phyloP scores from a whole-genome alignment of 1,140 invertebrate species.

The Drosophila melanica region DNA sequence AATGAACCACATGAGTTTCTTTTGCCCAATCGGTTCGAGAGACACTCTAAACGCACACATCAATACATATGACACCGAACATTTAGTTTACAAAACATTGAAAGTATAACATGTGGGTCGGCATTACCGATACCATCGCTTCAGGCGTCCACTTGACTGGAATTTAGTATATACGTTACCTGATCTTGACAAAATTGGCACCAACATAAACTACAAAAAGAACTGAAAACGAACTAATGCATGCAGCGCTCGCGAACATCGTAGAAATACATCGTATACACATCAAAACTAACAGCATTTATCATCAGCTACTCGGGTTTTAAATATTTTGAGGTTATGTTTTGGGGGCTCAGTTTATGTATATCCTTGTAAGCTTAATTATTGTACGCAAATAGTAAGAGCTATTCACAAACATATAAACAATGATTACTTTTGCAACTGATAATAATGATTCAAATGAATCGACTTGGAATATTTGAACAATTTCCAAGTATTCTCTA shows the following conservation, averaged over 20 bases:
- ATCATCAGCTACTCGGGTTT: constrained; percentile 64
- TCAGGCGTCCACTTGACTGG: constrained; percentile 9
- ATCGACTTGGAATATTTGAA: too few species aligned
- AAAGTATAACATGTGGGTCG: constrained; percentile 37
- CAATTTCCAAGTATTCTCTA: too few species aligned
- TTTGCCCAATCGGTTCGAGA: background rate
- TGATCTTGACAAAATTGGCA: background rate
- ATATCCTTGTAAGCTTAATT: too few species aligned
- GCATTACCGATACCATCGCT: constrained; percentile 45
- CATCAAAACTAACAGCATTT: constrained; percentile 80
- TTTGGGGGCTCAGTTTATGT: background rate
- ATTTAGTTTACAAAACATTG: constrained; percentile 68
- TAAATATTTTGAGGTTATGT: background rate
- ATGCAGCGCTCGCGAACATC: constrained; percentile 43
- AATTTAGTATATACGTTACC: constrained; percentile 46
- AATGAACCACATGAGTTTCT: background rate
- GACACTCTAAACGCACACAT: constrained; percentile 31
- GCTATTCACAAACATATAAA: too few species aligned
- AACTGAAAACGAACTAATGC: constrained; percentile 24
- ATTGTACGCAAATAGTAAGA: background rate
- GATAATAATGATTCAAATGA: too few species aligned
- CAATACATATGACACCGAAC: constrained; percentile 66
- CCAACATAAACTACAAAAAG: constrained; percentile 21
- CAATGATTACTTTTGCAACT: too few species aligned
- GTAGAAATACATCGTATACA: constrained; percentile 51